Conservation (phyloP, 2,888 invertebrate species). For the Oscheius sp. region DNA sequence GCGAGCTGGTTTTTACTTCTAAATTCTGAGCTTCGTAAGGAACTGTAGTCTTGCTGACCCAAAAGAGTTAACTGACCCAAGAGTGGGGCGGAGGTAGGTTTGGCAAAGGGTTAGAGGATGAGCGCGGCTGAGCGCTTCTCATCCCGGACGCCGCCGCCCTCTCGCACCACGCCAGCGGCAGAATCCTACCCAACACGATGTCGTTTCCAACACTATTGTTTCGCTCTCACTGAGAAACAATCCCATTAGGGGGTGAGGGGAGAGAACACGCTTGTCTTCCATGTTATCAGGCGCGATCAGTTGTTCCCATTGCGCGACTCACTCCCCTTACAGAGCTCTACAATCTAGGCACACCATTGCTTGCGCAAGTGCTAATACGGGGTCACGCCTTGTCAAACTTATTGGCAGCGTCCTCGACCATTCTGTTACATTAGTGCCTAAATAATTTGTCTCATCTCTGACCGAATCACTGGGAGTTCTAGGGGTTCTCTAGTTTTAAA, state of each 20-base stretch:
- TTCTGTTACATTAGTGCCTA: neutral
- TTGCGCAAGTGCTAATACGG: constrained; percentile 30
- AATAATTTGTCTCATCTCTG: too few species aligned
- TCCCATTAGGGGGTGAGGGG: constrained; percentile 14
- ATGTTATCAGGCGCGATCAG: constrained; percentile 23
- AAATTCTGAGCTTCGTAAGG: neutral
- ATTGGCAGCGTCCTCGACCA: neutral
- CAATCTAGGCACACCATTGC: constrained; percentile 11
- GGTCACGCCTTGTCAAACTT: constrained; percentile 26
- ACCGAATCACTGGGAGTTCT: too few species aligned
- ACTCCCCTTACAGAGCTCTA: constrained; percentile 19
- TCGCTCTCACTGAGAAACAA: constrained; percentile 2
- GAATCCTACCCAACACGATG: constrained; percentile 6
- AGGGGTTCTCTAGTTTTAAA: too few species aligned
- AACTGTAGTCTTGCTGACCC: neutral
- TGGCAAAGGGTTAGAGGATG: constrained; percentile 37
- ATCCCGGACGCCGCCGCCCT: constrained; percentile 37
- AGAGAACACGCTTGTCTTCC: constrained; percentile 6
- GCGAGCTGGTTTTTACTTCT: neutral
- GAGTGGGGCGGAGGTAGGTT: constrained; percentile 36
- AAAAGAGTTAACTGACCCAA: constrained; percentile 18
- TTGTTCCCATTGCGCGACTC: constrained; percentile 36
- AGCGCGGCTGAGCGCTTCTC: constrained; percentile 38
- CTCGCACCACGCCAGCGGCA: constrained; percentile 30
- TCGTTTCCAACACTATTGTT: constrained; percentile 7